Percentiles rank a stretch among this genome's conserved stretches.
phyloP scores from a whole-genome alignment of 2,797 vertebrate genomes.

The Myioborus melanocephalus region DNA sequence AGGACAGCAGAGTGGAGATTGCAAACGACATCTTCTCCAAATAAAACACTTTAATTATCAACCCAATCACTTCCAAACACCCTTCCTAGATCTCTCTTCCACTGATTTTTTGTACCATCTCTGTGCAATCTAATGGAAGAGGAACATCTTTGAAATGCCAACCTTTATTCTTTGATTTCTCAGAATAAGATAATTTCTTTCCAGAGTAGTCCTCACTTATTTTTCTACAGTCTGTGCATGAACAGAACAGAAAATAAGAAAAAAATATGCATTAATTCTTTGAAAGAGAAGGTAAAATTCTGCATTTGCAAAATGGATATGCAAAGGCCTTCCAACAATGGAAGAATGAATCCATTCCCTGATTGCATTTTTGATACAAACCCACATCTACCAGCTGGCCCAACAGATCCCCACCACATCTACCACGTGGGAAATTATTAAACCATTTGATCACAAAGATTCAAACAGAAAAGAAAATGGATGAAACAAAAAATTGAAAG shows the following conservation, averaged over 20 bases:
- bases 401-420: neutral
- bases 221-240: neutral
- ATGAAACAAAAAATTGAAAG: neutral
- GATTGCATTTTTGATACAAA: neutral
- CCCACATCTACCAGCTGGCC: neutral
- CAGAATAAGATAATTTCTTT: neutral
- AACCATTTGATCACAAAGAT: neutral
- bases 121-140: too few species aligned
- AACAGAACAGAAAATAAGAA: neutral
- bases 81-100: neutral
- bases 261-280: neutral
- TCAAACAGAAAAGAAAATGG: neutral
- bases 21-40: fast-evolving
- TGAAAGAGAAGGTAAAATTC: neutral
- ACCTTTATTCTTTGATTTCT: neutral
- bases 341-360: neutral
- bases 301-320: neutral
- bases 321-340: too few species aligned
- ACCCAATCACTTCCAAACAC: neutral
- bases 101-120: neutral
- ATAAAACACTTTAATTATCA: neutral
- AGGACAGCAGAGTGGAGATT: neutral
- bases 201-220: neutral
- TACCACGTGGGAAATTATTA: neutral
- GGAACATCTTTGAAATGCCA: neutral